Conservation (phyloP, 35 echinoderm and acorn worm species). For the Heliocidaris erythrogramma region DNA sequence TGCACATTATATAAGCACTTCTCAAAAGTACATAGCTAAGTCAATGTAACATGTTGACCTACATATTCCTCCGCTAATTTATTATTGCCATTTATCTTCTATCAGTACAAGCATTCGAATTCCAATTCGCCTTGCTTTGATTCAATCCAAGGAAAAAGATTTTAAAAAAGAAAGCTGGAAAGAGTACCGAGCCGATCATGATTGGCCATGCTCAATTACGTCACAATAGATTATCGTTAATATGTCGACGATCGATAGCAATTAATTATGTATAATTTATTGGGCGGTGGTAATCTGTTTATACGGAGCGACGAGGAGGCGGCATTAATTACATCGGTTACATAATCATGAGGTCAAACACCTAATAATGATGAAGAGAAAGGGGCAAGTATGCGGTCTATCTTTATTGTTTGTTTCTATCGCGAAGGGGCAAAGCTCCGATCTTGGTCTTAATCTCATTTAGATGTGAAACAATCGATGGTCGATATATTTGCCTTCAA, state of each 20-base stretch:
- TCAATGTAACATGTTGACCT: too few species aligned
- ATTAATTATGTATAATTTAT: constrained; percentile 43
- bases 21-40: too few species aligned
- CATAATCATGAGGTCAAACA: constrained; percentile 10
- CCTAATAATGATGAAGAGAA: neutral
- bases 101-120: neutral
- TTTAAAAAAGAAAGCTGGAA: neutral
- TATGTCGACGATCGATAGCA: constrained; percentile 15
- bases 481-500: neutral
- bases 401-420: neutral
- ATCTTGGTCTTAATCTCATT: neutral
- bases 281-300: constrained; percentile 9
- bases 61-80: too few species aligned
- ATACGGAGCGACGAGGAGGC: neutral
- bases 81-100: neutral
- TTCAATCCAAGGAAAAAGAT: neutral
- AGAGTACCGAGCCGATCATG: neutral
- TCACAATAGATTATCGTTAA: neutral
- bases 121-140: neutral
- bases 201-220: neutral
- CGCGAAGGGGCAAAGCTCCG: neutral
- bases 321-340: constrained; percentile 16
- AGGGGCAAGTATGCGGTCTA: neutral
- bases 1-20: too few species aligned
- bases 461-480: neutral